Conservation (phyloP, 2,888 invertebrate species). For the Amblyjoppa proteus region DNA sequence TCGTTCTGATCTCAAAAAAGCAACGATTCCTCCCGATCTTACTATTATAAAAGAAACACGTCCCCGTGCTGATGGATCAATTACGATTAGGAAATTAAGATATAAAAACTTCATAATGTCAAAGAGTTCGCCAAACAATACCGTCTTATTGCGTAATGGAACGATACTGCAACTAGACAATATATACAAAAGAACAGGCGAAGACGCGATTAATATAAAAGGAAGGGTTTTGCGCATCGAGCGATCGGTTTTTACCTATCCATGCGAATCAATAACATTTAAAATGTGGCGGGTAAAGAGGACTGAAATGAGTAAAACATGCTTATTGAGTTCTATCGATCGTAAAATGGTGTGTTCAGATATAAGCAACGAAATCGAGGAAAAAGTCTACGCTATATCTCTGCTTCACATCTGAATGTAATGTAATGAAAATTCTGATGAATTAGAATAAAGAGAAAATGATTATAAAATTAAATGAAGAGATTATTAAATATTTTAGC, state of each 20-base stretch:
- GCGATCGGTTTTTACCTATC: not conserved
- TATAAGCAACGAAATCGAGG: constrained; percentile 1
- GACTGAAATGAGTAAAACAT: constrained; percentile 12
- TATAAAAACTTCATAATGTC: constrained; percentile 40
- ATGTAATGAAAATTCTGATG: not conserved
- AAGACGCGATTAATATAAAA: constrained; percentile 7
- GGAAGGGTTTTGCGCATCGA: not conserved
- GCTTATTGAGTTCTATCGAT: constrained; percentile 8
- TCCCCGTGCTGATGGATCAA: not conserved
- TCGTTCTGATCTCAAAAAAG: not conserved
- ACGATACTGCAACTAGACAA: constrained; percentile 18
- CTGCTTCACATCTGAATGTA: not conserved
- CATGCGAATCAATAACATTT: constrained; percentile 27
- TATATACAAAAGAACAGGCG: constrained; percentile 6
- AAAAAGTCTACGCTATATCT: constrained; percentile 35
- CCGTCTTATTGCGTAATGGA: constrained; percentile 21
- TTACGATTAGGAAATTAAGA: constrained; percentile 22
- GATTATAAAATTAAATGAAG: no score
- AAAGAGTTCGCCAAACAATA: constrained; percentile 40
- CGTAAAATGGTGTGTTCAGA: constrained; percentile 28
- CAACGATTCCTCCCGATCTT: not conserved
- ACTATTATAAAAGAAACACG: constrained; percentile 10
- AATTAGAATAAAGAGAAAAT: not conserved
- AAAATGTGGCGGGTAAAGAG: constrained; percentile 29
- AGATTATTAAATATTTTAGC: no score